Base-by-base conservation (phyloP, 2,888 invertebrate species). In the Diplolepis rosae region DNA sequence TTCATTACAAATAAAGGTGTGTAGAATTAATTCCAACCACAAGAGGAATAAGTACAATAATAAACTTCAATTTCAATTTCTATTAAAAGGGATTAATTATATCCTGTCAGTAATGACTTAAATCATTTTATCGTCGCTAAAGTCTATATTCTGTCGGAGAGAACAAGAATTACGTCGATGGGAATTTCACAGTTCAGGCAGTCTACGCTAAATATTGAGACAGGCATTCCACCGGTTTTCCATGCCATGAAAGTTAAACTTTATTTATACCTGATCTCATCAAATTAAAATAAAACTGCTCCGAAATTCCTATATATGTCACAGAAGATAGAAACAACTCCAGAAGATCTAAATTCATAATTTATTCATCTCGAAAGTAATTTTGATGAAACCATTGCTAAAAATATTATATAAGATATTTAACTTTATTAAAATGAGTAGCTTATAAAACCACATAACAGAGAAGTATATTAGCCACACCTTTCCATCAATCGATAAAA, bases 51-150 rank as follows among this genome's bases (percentile, higher is more conserved):
- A 39, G 39, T 24, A n/a, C 13, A 39, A 61, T 61, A 61, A 61
- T 45, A n/a, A 61, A 32, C 22, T 35, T 18, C 13, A 35, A 61
- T 35, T 27, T 61, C n/a, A 56, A 56, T 56, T 56, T 39, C 22
- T 39, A n/a, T 39, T 11, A 13, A 1, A 39, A 61, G 61, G n/a
- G 39, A 61, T 61, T 61, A 61, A 61, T 61, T 61, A 39, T 39
- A 61, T 22, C n/a, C 39, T 39, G 61, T 39, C 61, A 35, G 24
- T 61, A 39, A n/a, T 1, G 35, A 35, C 35, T 61, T 39, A 24
- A 61, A 61, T 35, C 39, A 61, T 61, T 39, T 39, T 61, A 24
- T 15, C 22, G 24, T n/a, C 39, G 39, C 61, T 61, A 61, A 54
- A 32, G 18, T 54, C 32, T 32, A 27, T 39, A 61, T 61, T 61